Evolutionary conservation across 2,797 vertebrate species (phyloP), one percentile per base, ranked within the genome.

Genomic region (Sebastes trivittatus): DNA sequence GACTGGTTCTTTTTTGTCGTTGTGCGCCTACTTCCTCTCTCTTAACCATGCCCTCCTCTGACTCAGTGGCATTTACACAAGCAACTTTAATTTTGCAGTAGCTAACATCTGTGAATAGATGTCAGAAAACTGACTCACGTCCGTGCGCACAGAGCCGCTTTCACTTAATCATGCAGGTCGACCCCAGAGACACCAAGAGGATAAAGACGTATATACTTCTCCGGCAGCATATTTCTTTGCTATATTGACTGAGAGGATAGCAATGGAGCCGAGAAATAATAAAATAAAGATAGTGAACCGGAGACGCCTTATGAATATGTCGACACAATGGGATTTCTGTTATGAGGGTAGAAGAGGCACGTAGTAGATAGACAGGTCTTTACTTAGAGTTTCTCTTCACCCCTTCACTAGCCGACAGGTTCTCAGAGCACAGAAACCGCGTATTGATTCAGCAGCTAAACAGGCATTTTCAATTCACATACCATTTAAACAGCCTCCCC

Each of bases 21-120:
- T 55, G 67, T 30, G 27, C 14, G 29, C 80, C 36, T 34, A 2
- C 77, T 70, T 73, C 55, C 65, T 79, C 64, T 42, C n/a, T 82
- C 63, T 72, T 74, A 65, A 8, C 70, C 54, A 64, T 73, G 70
- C 77, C 81, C 56, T 78, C 69, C 67, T 74, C 70, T 75, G 85
- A 88, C 86, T 93, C 81, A 22, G 66, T 95, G 92, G 92, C 91
- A 95, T 95, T 95, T 93, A 92, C 90, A 88, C 82, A 87, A 89
- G 88, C 75, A 82, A 84, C 90, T 93, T 94, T 89, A 90, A 94
- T 94, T 93, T 90, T 90, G 92, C 89, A 87, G 86, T 20, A 87
- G 88, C 89, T 71, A 83, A 87, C 89, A 87, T 92, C 87, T 90
- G 88, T 77, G 86, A 89, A 88, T 87, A 84, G 73, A 87, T 84